phyloP scores from a whole-genome alignment of 2,888 invertebrate species.

The Ectemnius cavifrons region DNA sequence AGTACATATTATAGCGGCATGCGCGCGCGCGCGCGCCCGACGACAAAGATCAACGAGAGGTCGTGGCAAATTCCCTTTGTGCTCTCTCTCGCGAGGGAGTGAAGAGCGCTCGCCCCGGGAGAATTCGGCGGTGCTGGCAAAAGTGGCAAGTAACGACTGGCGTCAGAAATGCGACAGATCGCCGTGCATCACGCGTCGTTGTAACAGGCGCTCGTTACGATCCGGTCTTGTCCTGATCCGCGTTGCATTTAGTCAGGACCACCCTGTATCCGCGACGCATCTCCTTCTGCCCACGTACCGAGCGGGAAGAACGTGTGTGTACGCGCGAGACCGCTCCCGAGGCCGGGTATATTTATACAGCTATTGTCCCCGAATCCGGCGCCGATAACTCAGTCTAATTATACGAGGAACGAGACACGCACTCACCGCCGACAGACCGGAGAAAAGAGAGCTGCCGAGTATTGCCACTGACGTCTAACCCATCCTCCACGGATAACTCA shows the following conservation, averaged over 20 bases:
- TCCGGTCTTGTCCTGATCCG: constrained; percentile 65
- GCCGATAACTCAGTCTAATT: constrained; percentile 73
- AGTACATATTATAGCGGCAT: too few relatives aligned
- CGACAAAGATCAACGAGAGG: constrained; percentile 25
- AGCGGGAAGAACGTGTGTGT: too few relatives aligned
- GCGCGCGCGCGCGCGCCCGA: not conserved
- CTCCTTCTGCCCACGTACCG: constrained; percentile 67
- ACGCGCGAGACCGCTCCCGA: constrained; percentile 56
- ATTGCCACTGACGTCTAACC: not conserved
- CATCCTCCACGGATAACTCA: too few relatives aligned
- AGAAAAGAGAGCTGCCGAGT: constrained; percentile 19
- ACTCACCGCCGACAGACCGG: constrained; percentile 18
- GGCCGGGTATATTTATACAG: constrained; percentile 68
- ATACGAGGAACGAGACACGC: constrained; percentile 48
- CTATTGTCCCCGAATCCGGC: constrained; percentile 72
- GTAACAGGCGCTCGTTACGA: constrained; percentile 68
- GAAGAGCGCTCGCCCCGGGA: constrained; percentile 13
- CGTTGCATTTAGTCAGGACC: constrained; percentile 65
- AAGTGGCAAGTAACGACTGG: constrained; percentile 68
- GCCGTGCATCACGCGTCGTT: constrained; percentile 64
- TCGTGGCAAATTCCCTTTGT: constrained; percentile 20
- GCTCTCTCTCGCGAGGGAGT: constrained; percentile 36
- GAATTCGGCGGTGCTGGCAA: constrained; percentile 59
- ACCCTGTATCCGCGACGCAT: constrained; percentile 55
- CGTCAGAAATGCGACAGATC: constrained; percentile 64